phyloP scores from a whole-genome alignment of 2,113 vertebrate species.

The Phaetusa simplex region DNA sequence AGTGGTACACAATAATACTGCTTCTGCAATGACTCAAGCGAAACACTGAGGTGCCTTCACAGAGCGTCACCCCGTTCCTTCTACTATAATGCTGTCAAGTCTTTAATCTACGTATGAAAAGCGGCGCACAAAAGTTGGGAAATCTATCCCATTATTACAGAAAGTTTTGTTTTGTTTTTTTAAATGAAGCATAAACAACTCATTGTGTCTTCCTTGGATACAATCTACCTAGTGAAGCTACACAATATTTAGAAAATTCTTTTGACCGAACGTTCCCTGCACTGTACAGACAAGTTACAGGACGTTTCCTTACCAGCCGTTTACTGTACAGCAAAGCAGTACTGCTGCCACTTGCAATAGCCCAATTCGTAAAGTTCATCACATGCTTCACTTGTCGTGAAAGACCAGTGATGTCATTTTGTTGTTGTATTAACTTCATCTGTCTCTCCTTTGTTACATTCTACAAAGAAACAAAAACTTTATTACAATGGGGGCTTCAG shows the following conservation, averaged over 20 bases:
- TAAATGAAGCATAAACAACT: neutral
- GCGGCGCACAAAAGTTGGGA: neutral
- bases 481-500: neutral
- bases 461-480: constrained; percentile 70
- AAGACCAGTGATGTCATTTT: constrained; percentile 90
- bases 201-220: neutral
- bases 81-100: neutral
- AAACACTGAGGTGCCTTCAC: neutral
- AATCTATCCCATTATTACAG: neutral
- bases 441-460: constrained; percentile 95
- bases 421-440: constrained; percentile 89
- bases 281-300: neutral
- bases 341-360: constrained; percentile 93
- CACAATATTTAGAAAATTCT: neutral
- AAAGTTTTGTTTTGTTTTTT: neutral
- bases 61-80: neutral
- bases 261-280: neutral
- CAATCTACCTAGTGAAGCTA: neutral
- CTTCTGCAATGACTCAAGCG: neutral
- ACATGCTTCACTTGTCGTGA: constrained; percentile 96
- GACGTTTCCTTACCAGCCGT: constrained; percentile 82
- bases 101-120: neutral
- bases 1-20: neutral
- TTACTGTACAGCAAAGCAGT: constrained; percentile 97
- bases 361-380: constrained; percentile 97